phyloP scores from a whole-genome alignment of 2,888 invertebrate genomes.

The Salpingus planirostris region DNA sequence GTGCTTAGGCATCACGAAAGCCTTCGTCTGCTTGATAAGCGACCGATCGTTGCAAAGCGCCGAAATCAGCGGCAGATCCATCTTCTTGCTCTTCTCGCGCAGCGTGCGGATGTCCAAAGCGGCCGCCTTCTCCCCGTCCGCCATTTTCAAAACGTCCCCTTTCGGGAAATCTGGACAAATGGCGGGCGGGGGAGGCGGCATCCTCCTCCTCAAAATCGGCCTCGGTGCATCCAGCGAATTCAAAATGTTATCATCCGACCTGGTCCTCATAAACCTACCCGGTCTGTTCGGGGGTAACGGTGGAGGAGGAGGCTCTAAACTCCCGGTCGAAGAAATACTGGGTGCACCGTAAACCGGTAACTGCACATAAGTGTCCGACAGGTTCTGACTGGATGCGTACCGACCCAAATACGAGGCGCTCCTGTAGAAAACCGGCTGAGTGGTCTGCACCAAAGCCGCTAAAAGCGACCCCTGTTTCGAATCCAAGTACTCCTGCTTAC shows the following conservation, averaged over 20 bases:
- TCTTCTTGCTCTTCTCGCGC: conserved; percentile 79
- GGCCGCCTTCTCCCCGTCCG: background rate
- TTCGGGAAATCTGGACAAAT: too few relatives aligned
- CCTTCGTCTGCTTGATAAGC: conserved; percentile 79
- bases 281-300: conserved; percentile 53
- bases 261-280: conserved; percentile 56
- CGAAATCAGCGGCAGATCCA: conserved; percentile 85
- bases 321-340: conserved; percentile 56
- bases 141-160: background rate
- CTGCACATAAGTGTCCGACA: conserved; percentile 66
- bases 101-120: conserved; percentile 69
- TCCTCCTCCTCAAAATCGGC: conserved; percentile 48
- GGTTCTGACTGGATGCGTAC: conserved; percentile 71
- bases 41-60: conserved; percentile 90
- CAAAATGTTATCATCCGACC: conserved; percentile 75
- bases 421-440: conserved; percentile 66
- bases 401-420: conserved; percentile 74
- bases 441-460: conserved; percentile 55
- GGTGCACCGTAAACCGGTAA: conserved; percentile 61
- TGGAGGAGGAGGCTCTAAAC: conserved; percentile 54
- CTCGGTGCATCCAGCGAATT: conserved; percentile 53
- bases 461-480: conserved; percentile 72
- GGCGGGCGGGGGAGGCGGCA: conserved; percentile 39
- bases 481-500: conserved; percentile 85
- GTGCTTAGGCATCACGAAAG: conserved; percentile 70